Evolutionary conservation across 2,113 vertebrate species (phyloP).

Genomic region (Nyctibius bracteatus): DNA sequence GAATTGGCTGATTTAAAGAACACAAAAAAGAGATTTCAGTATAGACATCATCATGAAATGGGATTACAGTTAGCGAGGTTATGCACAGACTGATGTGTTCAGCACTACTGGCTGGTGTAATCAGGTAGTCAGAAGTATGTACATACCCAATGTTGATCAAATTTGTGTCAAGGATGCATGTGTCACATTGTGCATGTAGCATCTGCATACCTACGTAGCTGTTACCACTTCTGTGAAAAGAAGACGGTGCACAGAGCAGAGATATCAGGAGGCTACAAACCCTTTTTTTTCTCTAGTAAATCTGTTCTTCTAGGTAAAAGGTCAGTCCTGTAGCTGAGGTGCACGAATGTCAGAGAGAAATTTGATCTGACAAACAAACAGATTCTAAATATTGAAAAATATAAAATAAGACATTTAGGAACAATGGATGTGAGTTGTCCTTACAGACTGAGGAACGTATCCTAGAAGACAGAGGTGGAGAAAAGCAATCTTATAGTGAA

Average conservation of each 20-base stretch:
- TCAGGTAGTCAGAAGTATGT: neutral
- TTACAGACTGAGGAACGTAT: neutral
- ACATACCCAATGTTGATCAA: neutral
- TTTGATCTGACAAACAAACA: neutral
- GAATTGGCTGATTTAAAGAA: neutral
- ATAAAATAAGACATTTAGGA: neutral
- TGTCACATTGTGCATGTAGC: neutral
- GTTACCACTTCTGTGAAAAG: neutral
- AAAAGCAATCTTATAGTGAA: neutral
- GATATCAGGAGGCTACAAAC: neutral
- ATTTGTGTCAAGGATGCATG: neutral
- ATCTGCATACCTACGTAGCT: neutral
- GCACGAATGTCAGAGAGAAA: neutral
- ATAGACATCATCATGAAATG: neutral
- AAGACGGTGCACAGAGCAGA: neutral
- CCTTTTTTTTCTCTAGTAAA: neutral
- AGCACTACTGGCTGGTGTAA: neutral
- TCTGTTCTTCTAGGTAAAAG: neutral
- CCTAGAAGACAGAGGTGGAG: neutral
- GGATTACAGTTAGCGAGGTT: rapidly evolving
- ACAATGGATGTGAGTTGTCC: neutral
- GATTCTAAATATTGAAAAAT: neutral
- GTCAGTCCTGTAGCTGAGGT: neutral
- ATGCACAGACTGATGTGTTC: neutral
- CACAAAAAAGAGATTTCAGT: neutral